Base-by-base conservation (phyloP, 2,888 invertebrate genomes). In the Hoplodrina blanda region DNA sequence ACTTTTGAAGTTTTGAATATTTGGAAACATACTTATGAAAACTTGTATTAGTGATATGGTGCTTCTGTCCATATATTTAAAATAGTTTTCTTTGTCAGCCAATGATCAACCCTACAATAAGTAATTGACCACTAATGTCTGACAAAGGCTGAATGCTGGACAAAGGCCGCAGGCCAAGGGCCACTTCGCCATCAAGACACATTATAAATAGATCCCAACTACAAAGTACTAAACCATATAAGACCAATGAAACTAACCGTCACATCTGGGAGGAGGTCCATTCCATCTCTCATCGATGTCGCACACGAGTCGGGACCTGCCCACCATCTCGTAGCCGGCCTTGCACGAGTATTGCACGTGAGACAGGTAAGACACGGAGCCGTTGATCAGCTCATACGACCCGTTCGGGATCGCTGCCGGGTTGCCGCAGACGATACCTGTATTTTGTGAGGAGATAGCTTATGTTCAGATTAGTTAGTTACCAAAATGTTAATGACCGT, bases 231-330 rank as follows among this genome's bases (percentile, higher is more conserved):
- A 5, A 44, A 44, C 1, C 44, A 44, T 15, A 44, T 44, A 15
- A 0, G 4, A 44, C 13, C 4, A 8, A 13, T 4, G 44, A 6
- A 19, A 92, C 95, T 95, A 89, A 98, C 98, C 97, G 92, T 98
- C 98, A 92, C 99, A 99, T 84, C 97, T 95, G 0, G 99, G 99
- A 62, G 99, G 99, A 3, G 99, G 99, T 56, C 99, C 99, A 87
- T 99, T 98, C 99, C 99, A 99, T 63, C 98, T 96, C 91, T 98
- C 98, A 86, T 99, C 99, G 83, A 98, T 98, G 91, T 99, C 99
- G 87, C 99, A 99, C 4, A 98, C 98, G 17, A 99, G 96, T 80
- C 98, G 96, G 0, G 98, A 97, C 41, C 98, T 96, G 25, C 99
- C 98, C 56, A 97, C 97, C 97, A 99, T 98, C 93, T 98, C 98